Percentiles rank a stretch among this genome's conserved stretches.
Evolutionary conservation across 1,140 invertebrate species (phyloP).

Genomic region (Rhopalosiphum maidis): DNA sequence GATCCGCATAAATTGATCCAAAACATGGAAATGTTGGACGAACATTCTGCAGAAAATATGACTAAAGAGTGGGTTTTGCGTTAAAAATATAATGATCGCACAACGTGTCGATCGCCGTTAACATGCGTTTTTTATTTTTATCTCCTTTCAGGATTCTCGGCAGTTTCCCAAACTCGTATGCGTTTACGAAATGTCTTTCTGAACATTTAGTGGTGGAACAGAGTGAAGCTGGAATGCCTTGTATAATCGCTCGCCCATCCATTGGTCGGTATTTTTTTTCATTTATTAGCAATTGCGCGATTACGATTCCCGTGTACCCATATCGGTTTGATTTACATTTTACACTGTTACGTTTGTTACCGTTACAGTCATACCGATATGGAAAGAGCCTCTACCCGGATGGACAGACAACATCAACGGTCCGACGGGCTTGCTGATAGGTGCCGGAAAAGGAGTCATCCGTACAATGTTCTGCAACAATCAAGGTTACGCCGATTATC

Average conservation of each 20-base stretch:
- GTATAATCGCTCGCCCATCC: slow-evolving; percentile 87
- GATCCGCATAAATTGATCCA: slow-evolving; percentile 90
- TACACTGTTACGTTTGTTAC: slow-evolving; percentile 54
- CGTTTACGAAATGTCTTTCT: slow-evolving; percentile 88
- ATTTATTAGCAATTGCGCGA: not conserved
- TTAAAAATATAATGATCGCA: too few species aligned
- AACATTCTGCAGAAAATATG: slow-evolving; percentile 76
- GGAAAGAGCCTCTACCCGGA: slow-evolving; percentile 80
- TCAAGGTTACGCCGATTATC: slow-evolving; percentile 80
- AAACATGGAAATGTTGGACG: slow-evolving; percentile 85
- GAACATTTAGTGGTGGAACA: slow-evolving; percentile 80
- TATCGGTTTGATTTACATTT: not conserved
- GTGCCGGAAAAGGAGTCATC: slow-evolving; percentile 84
- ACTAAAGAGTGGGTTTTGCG: slow-evolving; percentile 69
- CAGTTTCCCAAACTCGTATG: slow-evolving; percentile 87
- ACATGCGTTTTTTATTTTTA: not conserved
- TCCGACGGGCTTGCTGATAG: slow-evolving; percentile 79
- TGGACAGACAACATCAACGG: slow-evolving; percentile 96
- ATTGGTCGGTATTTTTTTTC: slow-evolving; percentile 71
- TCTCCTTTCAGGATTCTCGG: slow-evolving; percentile 73
- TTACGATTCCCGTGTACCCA: not conserved
- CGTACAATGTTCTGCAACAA: slow-evolving; percentile 83
- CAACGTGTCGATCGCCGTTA: not conserved
- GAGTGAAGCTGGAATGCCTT: slow-evolving; percentile 75
- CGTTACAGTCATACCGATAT: slow-evolving; percentile 74